These are phyloP conservation scores for Eidolon helvum DNA, from an alignment of 2,113 vertebrate genomes.

Conservation along the genomic window DNA sequence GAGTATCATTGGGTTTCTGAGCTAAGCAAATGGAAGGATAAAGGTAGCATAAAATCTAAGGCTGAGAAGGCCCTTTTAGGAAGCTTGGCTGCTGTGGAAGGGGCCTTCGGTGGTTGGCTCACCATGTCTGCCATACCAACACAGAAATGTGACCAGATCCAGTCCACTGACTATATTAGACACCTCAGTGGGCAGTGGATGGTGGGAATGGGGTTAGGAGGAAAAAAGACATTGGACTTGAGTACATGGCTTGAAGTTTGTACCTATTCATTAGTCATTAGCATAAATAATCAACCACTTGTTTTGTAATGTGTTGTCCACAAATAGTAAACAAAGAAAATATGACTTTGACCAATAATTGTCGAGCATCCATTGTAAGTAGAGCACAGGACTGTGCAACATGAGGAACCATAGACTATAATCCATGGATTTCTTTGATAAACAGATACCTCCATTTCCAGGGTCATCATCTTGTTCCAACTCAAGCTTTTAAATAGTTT, in stretches of 20 bases:
- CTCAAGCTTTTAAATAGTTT: background rate
- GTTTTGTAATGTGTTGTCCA: background rate
- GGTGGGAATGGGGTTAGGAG: background rate
- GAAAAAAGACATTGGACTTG: background rate
- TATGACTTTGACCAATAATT: background rate
- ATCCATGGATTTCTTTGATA: background rate
- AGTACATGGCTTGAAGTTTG: background rate
- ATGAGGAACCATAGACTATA: background rate
- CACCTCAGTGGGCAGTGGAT: background rate
- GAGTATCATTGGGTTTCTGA: background rate
- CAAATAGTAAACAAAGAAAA: background rate
- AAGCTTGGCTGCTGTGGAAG: background rate
- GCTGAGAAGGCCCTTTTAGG: background rate
- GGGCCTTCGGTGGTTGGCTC: background rate
- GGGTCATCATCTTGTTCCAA: background rate
- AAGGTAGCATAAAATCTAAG: background rate
- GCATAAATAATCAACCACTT: background rate
- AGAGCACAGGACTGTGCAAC: background rate
- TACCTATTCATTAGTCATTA: background rate
- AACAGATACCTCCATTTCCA: background rate
- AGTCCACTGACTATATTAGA: background rate
- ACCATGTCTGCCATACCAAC: background rate
- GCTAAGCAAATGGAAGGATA: background rate
- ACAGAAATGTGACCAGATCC: background rate
- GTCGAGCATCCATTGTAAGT: background rate